phyloP scores from a whole-genome alignment of 2,113 vertebrate genomes.

The Elephantulus edwardii region DNA sequence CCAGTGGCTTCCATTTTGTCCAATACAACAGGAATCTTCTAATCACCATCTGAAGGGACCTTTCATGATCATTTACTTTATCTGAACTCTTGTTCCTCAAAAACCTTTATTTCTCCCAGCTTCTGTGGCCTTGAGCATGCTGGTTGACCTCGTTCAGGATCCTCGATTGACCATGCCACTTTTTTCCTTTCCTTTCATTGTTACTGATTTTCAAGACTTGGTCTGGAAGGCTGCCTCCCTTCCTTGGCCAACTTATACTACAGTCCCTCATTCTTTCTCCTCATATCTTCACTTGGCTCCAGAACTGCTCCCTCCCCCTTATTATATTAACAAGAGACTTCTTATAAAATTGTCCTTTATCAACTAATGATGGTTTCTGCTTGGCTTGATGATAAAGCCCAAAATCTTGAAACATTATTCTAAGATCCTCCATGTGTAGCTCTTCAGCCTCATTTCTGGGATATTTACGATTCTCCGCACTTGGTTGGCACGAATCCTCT shows the following conservation, averaged over 20 bases:
- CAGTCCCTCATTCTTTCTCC: neutral
- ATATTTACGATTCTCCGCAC: fast-evolving
- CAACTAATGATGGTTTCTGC: neutral
- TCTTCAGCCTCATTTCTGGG: neutral
- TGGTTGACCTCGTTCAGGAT: neutral
- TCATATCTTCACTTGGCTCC: fast-evolving
- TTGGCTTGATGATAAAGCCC: neutral
- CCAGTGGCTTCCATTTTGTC: neutral
- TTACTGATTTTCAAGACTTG: neutral
- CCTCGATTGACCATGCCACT: neutral
- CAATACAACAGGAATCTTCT: neutral
- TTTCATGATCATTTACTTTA: neutral
- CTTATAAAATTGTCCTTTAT: neutral
- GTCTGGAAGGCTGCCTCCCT: neutral
- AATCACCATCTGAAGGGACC: neutral
- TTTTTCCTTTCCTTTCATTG: neutral
- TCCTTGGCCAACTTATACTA: fast-evolving
- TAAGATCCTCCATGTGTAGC: neutral
- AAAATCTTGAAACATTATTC: neutral
- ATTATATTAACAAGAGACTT: fast-evolving
- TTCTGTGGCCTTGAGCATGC: neutral
- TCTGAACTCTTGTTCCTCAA: neutral
- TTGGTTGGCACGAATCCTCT: fast-evolving
- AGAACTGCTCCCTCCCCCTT: neutral
- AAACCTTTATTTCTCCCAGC: neutral